phyloP scores from a whole-genome alignment of 2,113 vertebrate genomes.

The Cyprinodon tularosa region DNA sequence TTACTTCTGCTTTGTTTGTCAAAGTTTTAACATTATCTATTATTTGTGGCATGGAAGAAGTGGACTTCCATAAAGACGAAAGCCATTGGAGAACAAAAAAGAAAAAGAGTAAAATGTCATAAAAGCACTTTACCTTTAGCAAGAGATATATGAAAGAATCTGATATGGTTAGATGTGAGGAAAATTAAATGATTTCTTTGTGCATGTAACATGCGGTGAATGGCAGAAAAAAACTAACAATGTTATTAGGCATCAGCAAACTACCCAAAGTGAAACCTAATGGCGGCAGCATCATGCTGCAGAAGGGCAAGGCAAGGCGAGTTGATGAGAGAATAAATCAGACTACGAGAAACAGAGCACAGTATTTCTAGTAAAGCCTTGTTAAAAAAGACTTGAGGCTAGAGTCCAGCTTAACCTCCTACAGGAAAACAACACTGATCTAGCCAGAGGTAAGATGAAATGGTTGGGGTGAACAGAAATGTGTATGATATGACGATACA shows the following conservation, averaged over 20 bases:
- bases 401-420: background rate
- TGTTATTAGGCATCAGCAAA: background rate
- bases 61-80: constrained; percentile 21
- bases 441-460: background rate
- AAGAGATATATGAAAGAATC: too few species aligned
- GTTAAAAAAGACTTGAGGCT: background rate
- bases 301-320: background rate
- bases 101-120: too few species aligned
- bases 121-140: too few species aligned
- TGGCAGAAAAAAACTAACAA: background rate
- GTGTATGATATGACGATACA: background rate
- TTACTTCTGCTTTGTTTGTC: background rate
- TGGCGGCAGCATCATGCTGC: background rate
- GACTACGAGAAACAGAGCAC: background rate
- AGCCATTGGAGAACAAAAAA: too few species aligned
- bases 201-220: background rate
- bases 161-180: too few species aligned
- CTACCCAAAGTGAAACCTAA: background rate
- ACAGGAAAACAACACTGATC: background rate
- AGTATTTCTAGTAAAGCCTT: background rate
- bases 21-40: background rate
- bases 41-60: background rate
- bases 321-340: background rate
- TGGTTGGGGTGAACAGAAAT: background rate
- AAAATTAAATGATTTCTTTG: too few species aligned